Evolutionary conservation across 2,888 invertebrate species (phyloP).

Genomic region (Nephrotoma guestfalica): DNA sequence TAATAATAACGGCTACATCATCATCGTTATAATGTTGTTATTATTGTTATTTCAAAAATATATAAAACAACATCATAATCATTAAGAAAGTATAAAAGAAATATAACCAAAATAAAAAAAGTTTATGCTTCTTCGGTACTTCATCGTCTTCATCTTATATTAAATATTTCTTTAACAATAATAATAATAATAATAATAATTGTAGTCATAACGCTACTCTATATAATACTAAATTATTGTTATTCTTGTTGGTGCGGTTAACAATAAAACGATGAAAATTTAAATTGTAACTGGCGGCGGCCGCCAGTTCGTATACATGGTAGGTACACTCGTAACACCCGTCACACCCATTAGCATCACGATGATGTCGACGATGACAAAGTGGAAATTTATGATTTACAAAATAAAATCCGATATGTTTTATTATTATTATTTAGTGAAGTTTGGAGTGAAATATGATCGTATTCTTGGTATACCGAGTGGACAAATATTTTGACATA

Average conservation of each 20-base stretch:
- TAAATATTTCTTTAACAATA: no score
- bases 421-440: background rate
- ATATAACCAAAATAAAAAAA: background rate
- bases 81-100: background rate
- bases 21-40: background rate
- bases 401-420: background rate
- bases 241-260: background rate
- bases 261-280: background rate
- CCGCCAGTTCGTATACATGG: background rate
- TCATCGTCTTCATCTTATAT: background rate
- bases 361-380: background rate
- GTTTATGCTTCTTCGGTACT: background rate
- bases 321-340: no score
- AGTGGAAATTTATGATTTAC: background rate
- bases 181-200: background rate
- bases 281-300: background rate
- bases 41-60: background rate
- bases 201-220: background rate
- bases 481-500: background rate
- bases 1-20: background rate
- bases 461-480: background rate
- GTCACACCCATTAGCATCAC: background rate
- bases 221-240: background rate
- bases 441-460: background rate
- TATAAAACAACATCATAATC: background rate